Evolutionary conservation across 2,113 vertebrate genomes (phyloP), one percentile per base, ranked within the genome.

Genomic region (Zingel zingel): DNA sequence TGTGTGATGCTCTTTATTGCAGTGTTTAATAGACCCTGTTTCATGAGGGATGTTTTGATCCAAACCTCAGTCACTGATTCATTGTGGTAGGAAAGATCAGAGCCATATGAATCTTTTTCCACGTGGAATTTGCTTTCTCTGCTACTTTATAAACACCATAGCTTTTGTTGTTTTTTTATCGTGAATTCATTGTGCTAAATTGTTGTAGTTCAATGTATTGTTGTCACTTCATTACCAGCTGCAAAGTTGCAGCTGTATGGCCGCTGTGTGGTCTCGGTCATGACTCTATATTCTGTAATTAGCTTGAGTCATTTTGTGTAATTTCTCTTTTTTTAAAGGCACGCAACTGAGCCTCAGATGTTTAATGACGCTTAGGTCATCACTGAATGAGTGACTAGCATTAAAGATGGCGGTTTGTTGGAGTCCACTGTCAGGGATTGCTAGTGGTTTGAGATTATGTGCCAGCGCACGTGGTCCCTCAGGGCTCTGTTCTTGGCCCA

Each of bases 391-490:
- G 59, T 64, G 79, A 59, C 78, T 81, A 61, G 71, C 68, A 59
- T 77, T 81, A 67, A 86, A 82, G 71, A 83, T 71, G 57, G 77
- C 39, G 72, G 73, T 77, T 27, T 43, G 43, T 23, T 15, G 39
- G 58, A 25, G 64, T 33, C 43, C 39, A 25, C 43, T 18, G 66
- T 79, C 67, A 48, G 64, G 43, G 73, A 9, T 74, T 79, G 81
- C 72, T 67, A 36, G 86, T 73, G 76, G 88, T 90, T 89, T 73
- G 36, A 67, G 65, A 5, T 61, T 1, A 10, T 74, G 59, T 74
- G 74, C 83, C 83, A 79, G 69, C 5, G 54, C 86, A 88, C 72
- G 83, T 83, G 85, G 85, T 92, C 51, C 87, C 87, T 88, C 89
- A 86, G 59, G 85, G 86, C 77, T 79, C 72, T 0, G 62, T 89